Evolutionary conservation across 2,113 vertebrate genomes (phyloP).

Genomic region (Pollimyrus isidori): DNA sequence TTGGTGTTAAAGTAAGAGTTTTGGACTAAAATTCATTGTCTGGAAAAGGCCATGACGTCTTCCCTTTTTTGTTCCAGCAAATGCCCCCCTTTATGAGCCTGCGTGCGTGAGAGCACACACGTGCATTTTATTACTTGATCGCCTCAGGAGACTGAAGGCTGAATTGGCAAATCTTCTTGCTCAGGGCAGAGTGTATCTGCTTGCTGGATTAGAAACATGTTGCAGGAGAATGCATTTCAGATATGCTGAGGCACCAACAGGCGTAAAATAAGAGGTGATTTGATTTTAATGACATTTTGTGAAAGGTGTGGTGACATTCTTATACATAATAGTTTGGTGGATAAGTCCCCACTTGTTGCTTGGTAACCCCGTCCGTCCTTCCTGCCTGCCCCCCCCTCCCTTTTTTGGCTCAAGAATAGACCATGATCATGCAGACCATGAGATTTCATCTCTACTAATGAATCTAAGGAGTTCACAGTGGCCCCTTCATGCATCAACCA

Average conservation of each 20-base stretch:
- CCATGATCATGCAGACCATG: not conserved
- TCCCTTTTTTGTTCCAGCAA: slow-evolving; percentile 16
- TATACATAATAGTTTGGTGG: slow-evolving; percentile 22
- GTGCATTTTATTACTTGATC: slow-evolving; percentile 72
- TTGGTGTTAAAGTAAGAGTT: not conserved
- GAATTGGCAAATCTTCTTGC: slow-evolving; percentile 71
- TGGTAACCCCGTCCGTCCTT: not conserved
- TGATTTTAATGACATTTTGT: slow-evolving; percentile 47
- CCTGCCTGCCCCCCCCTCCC: not conserved
- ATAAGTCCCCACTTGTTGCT: slow-evolving; percentile 1
- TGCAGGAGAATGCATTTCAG: slow-evolving; percentile 39
- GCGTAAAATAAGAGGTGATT: slow-evolving; percentile 49
- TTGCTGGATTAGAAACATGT: slow-evolving; percentile 62
- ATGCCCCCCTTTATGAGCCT: slow-evolving; percentile 38
- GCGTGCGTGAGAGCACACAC: slow-evolving; percentile 60
- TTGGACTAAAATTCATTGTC: too few relatives aligned
- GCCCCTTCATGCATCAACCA: not conserved
- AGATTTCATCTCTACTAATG: not conserved
- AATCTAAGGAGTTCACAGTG: not conserved
- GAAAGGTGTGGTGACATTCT: slow-evolving; percentile 19
- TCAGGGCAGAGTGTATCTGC: slow-evolving; percentile 66
- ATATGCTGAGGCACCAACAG: slow-evolving; percentile 43
- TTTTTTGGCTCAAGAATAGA: not conserved
- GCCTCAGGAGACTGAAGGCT: slow-evolving; percentile 68
- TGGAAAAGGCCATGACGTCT: not conserved